phyloP scores from a whole-genome alignment of 2,888 invertebrate species.

The Plebejus argus region DNA sequence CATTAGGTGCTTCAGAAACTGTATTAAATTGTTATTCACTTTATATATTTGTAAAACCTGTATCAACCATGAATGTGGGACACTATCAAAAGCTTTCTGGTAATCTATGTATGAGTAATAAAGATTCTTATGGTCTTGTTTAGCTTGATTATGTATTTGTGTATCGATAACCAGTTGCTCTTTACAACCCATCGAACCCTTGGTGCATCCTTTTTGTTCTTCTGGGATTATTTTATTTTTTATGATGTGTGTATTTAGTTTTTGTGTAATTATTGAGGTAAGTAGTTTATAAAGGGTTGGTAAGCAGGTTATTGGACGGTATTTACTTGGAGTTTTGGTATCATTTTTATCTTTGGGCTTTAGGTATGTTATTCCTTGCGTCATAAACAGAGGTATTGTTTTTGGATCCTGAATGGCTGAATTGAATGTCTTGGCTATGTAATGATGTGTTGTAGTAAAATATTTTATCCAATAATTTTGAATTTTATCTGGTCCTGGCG shows the following conservation, averaged over 20 bases:
- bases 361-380: not conserved
- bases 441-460: not conserved
- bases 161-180: conserved; percentile 37
- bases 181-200: conserved; percentile 36
- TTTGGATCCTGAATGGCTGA: not conserved
- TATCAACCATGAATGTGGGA: too few species aligned
- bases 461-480: too few species aligned
- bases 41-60: too few species aligned
- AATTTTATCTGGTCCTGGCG: conserved; percentile 36
- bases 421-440: not conserved
- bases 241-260: not conserved
- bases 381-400: not conserved
- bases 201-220: conserved; percentile 37
- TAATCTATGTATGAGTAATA: conserved; percentile 35
- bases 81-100: too few species aligned
- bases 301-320: too few species aligned
- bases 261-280: not conserved
- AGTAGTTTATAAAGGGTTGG: too few species aligned
- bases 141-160: conserved; percentile 33
- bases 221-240: conserved; percentile 37
- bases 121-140: conserved; percentile 31
- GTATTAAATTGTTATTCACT: too few species aligned
- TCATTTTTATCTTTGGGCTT: too few species aligned
- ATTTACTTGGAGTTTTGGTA: too few species aligned
- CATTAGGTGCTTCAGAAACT: too few species aligned